Percentiles rank a stretch among this genome's conserved stretches.
Evolutionary conservation across 1,140 invertebrate species (phyloP).

Genomic region (Hetaerina americana): DNA sequence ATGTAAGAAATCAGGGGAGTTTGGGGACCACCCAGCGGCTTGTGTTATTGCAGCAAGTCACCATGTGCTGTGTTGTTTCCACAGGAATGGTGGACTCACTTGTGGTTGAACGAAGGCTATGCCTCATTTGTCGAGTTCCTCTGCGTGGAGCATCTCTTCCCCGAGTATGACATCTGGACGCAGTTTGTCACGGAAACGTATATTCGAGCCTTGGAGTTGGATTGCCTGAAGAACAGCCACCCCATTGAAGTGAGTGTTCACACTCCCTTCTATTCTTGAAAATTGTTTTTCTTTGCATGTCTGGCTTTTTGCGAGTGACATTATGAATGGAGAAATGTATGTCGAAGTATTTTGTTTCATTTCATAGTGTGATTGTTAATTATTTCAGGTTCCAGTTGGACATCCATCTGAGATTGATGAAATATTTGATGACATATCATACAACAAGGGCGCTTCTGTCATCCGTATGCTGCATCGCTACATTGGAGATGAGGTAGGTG

Average conservation of each 20-base stretch:
- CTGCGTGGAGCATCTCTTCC: constrained; percentile 75
- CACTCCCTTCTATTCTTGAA: no score
- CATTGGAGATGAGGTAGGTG: constrained; percentile 64
- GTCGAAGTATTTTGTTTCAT: no score
- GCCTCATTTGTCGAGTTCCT: constrained; percentile 80
- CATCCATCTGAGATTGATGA: constrained; percentile 87
- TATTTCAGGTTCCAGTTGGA: constrained; percentile 50
- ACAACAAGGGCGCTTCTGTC: constrained; percentile 83
- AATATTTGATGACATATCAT: constrained; percentile 93
- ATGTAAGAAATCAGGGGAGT: no score
- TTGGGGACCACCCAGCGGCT: no score
- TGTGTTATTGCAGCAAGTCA: no score
- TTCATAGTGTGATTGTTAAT: no score
- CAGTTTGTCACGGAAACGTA: constrained; percentile 79
- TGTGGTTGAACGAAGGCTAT: constrained; percentile 89
- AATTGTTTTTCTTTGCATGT: no score
- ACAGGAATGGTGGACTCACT: constrained; percentile 43
- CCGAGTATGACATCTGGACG: constrained; percentile 87
- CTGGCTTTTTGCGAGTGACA: no score
- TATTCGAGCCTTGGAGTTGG: constrained; percentile 69
- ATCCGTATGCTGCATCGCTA: constrained; percentile 95
- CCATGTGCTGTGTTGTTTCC: constrained; percentile 15
- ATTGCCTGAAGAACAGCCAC: constrained; percentile 80
- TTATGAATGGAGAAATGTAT: no score
- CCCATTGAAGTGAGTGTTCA: constrained; percentile 56